Evolutionary conservation across 2,888 invertebrate genomes (phyloP), one percentile per base, ranked within the genome.

Genomic region (Trachelus troglodyta): DNA sequence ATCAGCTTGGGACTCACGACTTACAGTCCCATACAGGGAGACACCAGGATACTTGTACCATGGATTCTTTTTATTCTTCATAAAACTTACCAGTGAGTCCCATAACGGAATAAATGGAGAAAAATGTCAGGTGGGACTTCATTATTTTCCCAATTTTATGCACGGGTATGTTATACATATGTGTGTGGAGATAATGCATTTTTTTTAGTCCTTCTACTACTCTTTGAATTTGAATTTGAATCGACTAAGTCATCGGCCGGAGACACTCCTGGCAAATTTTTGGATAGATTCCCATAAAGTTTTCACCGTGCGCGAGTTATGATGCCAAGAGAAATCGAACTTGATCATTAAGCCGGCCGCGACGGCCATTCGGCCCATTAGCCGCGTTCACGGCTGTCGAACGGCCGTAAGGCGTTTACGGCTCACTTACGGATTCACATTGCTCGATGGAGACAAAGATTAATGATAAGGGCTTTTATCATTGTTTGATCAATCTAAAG

Each of bases 291-390:
- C 79, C 81, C 80, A 79, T 81, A 81, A 76, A 83, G 79, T 84
- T 84, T 85, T 84, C 83, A 82, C 83, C 81, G 81, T 82, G 83
- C 81, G 83, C 83, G 81, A 82, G 85, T 86, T 83, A 85, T 85
- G 85, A 86, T 87, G 89, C 88, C 89, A 89, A 89, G 89, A 89
- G 89, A 89, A 89, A 89, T 89, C 89, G 89, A 89, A 89, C 86
- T 89, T 89, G 89, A 89, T 89, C 89, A 88, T 88, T 89, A 89
- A 89, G 87, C 87, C 85, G 86, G 87, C 85, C 88, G 89, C 88
- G 89, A 87, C 88, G 87, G 86, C 85, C 84, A 85, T 84, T 85
- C 87, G 88, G 88, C 87, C 87, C 88, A 88, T 89, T 87, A 89
- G 87, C 87, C 89, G 88, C 88, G 86, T 87, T 89, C 86, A 84